Evolutionary conservation across 2,888 invertebrate genomes (phyloP), one percentile per base, ranked within the genome.

Genomic region (Zaprionus obscuricornis): DNA sequence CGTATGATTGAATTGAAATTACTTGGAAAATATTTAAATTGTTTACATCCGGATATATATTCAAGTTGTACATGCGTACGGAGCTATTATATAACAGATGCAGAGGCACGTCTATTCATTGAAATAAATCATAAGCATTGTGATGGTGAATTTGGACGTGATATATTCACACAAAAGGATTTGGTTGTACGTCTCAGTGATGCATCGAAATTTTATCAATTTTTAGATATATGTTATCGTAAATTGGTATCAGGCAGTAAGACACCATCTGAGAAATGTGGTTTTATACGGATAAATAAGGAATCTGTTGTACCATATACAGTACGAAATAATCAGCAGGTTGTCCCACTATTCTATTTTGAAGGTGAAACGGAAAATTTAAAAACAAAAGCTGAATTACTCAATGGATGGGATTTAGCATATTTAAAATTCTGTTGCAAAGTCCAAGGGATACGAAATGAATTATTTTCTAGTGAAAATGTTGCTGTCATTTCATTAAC

Each of bases 361-460:
- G 90, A 90, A 50, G 97, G 97, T 73, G 96, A 96, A 91, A 97
- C 96, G n/a, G 97, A 97, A 89, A 96, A 96, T 91, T 91, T 97
- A 22, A 96, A 96, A 88, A 92, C 95, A 64, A 96, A 96, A 88
- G 96, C 97, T 1, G 95, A 96, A 85, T 94, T 96, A 89, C 91
- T 97, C 26, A 95, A 96, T 87, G 96, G 96, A 59, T 97, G 97
- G 97, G 97, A 97, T 90, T 91, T 97, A 72, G 96, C 97, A 0
- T 97, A 97, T 90, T 91, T 97, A 68, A 97, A 97, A 90, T 97
- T 97, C 90, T 97, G 97, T 91, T 97, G 97, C 91, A 97, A 97
- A 91, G 97, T 97, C 70, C 97, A 97, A 91, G 97, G 97, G 45
- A 97, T 97, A 76, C 92, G 97, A 69, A 97, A 96, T 87, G 97